Percentiles rank a stretch among this genome's conserved stretches.
Evolutionary conservation across 2,797 vertebrate species (phyloP).

Genomic region (Amblyraja radiata): DNA sequence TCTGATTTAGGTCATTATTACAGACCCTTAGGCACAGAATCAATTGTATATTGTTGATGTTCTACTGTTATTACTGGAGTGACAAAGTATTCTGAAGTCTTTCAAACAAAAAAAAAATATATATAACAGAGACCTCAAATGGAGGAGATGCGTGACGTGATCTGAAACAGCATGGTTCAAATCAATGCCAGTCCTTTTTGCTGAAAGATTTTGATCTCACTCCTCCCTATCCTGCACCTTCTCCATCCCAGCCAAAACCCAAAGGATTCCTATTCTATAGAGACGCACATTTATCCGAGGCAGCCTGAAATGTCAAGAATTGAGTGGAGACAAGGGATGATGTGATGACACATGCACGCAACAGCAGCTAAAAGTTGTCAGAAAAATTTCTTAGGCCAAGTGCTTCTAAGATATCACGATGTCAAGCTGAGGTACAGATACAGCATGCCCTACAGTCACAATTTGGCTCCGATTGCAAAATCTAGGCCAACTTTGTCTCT

Average conservation of each 20-base stretch:
- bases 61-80: neutral
- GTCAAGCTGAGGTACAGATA: neutral
- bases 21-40: neutral
- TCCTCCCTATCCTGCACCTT: neutral
- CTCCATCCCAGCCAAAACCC: neutral
- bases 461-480: neutral
- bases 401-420: neutral
- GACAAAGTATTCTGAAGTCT: neutral
- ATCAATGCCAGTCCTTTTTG: neutral
- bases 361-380: neutral
- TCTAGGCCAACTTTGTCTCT: neutral
- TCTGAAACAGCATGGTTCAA: neutral
- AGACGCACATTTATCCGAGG: neutral
- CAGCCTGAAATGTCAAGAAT: neutral
- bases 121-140: neutral
- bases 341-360: neutral
- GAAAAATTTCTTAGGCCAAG: neutral
- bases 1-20: neutral
- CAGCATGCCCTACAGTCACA: neutral
- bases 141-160: neutral
- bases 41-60: neutral
- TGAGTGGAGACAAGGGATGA: neutral
- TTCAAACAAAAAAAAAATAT: neutral
- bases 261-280: neutral
- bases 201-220: neutral